Conservation (phyloP, 92 coral and sea anemone species). For the Actinernus sp. region DNA sequence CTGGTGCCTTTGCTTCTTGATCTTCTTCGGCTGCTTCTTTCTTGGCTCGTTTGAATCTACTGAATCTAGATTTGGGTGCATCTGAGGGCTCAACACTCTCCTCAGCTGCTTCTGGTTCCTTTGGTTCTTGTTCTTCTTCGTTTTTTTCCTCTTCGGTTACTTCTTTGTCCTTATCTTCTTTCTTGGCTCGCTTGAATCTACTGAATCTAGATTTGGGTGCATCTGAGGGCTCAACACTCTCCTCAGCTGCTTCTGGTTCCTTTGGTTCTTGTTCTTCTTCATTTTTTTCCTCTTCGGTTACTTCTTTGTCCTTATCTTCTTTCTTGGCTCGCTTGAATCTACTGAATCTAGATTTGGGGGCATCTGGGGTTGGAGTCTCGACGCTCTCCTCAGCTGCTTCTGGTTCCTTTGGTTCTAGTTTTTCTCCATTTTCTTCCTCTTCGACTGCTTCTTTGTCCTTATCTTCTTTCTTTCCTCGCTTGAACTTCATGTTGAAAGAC, state of each 20-base stretch:
- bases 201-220: neutral
- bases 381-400: constrained; percentile 7
- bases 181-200: constrained; percentile 18
- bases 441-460: constrained; percentile 35
- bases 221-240: neutral
- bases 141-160: neutral
- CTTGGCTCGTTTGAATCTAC: constrained; percentile 24
- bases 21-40: constrained; percentile 9
- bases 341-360: constrained; percentile 6
- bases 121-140: neutral
- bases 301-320: neutral
- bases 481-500: constrained; percentile 62
- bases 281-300: constrained; percentile 7
- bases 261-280: constrained; percentile 5
- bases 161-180: constrained; percentile 3
- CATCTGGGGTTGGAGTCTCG: constrained; percentile 8
- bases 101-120: constrained; percentile 4
- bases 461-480: constrained; percentile 38
- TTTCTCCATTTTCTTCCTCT: constrained; percentile 23
- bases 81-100: constrained; percentile 23
- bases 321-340: constrained; percentile 3
- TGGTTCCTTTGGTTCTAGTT: constrained; percentile 4
- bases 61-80: constrained; percentile 7
- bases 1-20: neutral
- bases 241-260: neutral